Evolutionary conservation across 2,113 vertebrate species (phyloP).

Genomic region (Cavia aperea): DNA sequence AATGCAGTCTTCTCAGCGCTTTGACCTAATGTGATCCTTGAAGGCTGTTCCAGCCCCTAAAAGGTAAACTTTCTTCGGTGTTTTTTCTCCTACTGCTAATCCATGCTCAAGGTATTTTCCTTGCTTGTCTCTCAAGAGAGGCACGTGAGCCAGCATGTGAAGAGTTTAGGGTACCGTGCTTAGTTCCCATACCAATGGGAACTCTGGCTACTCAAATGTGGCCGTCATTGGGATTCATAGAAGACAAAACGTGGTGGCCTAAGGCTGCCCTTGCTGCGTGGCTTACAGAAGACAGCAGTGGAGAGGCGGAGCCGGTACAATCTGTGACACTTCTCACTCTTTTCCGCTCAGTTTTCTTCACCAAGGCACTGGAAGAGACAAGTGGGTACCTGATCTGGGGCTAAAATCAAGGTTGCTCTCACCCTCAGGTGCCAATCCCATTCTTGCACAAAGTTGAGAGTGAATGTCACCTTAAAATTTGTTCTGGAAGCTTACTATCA

Average conservation of each 20-base stretch:
- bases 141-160: not conserved
- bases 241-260: not conserved
- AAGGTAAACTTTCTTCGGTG: not conserved
- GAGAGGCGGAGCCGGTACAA: not conserved
- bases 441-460: not conserved
- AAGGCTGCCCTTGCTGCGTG: not conserved
- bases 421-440: not conserved
- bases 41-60: not conserved
- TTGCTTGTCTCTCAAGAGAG: not conserved
- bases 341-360: not conserved
- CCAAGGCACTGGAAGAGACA: not conserved
- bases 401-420: not conserved
- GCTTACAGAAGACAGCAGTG: not conserved
- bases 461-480: not conserved
- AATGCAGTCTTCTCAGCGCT: not conserved
- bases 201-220: not conserved
- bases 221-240: not conserved
- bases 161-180: not conserved
- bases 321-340: not conserved
- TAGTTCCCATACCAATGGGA: not conserved
- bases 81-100: not conserved
- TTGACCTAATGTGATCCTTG: not conserved
- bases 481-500: not conserved
- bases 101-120: not conserved
- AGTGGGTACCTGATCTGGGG: accelerated